Conservation (phyloP, 2,797 vertebrate species). For the Galago senegalensis region DNA sequence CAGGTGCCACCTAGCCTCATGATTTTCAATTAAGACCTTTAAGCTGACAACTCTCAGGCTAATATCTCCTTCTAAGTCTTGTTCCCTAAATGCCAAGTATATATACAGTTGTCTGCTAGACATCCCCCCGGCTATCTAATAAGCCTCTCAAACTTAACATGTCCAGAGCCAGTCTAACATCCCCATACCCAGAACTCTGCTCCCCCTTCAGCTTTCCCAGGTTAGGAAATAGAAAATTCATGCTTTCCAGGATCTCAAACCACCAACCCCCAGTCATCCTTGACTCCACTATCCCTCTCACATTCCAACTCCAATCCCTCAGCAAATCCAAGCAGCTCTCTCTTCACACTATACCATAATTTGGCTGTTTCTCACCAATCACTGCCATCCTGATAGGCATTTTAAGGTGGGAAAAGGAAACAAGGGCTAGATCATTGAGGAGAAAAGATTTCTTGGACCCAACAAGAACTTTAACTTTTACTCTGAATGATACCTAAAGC, state of each 20-base stretch:
- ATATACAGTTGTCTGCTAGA: background rate
- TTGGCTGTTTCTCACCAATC: background rate
- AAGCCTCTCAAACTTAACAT: background rate
- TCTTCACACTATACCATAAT: conserved; percentile 3
- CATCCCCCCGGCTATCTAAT: background rate
- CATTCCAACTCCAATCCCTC: background rate
- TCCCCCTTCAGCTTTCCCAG: background rate
- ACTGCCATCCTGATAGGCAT: background rate
- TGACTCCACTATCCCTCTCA: background rate
- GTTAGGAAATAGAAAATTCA: background rate
- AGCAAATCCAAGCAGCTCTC: background rate
- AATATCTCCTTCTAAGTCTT: background rate
- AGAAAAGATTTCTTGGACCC: background rate
- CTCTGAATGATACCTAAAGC: background rate
- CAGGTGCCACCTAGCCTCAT: no score
- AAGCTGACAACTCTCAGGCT: background rate
- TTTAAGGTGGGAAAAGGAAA: background rate
- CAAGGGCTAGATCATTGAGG: background rate
- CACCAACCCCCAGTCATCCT: background rate
- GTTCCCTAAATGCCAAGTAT: background rate
- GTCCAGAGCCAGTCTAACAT: background rate
- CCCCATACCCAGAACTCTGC: background rate
- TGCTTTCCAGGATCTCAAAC: background rate
- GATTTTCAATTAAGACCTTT: background rate
- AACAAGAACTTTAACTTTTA: conserved; percentile 12